Evolutionary conservation across 2,797 vertebrate genomes (phyloP), one percentile per base, ranked within the genome.

Genomic region (Coregonus sp.): DNA sequence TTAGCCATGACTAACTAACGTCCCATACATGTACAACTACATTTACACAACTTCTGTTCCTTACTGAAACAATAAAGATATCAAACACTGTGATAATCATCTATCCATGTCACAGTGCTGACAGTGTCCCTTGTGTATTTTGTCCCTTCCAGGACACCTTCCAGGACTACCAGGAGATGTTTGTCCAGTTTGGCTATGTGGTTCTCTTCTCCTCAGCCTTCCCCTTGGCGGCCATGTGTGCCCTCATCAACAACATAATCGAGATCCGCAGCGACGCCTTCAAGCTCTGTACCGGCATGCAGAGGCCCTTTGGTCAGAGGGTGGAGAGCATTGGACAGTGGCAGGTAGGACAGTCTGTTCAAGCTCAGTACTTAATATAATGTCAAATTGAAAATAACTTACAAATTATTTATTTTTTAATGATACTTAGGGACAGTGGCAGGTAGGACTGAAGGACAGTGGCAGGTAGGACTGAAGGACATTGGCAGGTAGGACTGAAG

Each of bases 111-210:
- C n/a, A 25, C n/a, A 3, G 59, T 20, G 59, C n/a, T 63, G 20
- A 47, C 40, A 63, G 56, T 63, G 16, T 47, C 33, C n/a, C n/a
- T 70, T 40, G 47, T 56, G 61, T 68, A 1, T n/a, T 73, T 72
- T 75, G 16, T 76, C 66, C 77, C 74, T 75, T 73, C 68, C 91
- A 99, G 98, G 97, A 98, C 92, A 98, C 98, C 0, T 97, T 99
- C 92, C 96, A 98, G 88, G 98, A 98, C 91, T 98, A 98, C 90
- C 97, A 98, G 85, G 98, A 99, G 93, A 98, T 99, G 98, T 97
- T 99, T 80, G 95, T 99, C 86, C 98, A 99, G 94, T 99, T 99
- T 0, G 98, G 98, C 63, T 99, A 99, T 0, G 96, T 99, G 78
- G 98, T 98, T 78, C 97, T 99, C 70, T 99, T 99, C 93, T 99